Conservation (phyloP, 92 coral and sea anemone species). For the Phenganax subtilis region DNA sequence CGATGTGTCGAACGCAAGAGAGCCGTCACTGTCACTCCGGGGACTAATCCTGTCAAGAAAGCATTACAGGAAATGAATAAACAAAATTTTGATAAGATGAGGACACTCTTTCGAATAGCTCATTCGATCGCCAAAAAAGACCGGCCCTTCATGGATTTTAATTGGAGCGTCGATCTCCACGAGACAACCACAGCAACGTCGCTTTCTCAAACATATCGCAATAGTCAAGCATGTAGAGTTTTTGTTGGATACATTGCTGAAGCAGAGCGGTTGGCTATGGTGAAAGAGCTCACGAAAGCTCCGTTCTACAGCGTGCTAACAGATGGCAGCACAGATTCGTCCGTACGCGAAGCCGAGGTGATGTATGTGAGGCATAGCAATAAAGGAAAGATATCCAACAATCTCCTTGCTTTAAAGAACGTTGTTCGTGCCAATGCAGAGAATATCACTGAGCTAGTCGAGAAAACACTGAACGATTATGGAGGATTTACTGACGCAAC, state of each 20-base stretch:
- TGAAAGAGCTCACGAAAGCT: neutral
- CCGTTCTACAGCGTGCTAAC: constrained; percentile 17
- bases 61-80: constrained; percentile 23
- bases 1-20: constrained; percentile 20
- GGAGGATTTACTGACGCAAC: constrained; percentile 1
- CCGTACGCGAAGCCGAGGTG: constrained; percentile 49
- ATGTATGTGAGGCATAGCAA: constrained; percentile 40
- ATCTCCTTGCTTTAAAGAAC: neutral
- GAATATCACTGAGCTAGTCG: neutral
- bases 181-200: constrained; percentile 13
- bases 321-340: constrained; percentile 46
- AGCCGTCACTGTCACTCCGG: constrained; percentile 25
- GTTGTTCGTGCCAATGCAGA: neutral
- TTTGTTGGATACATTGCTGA: constrained; percentile 31
- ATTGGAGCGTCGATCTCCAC: constrained; percentile 34
- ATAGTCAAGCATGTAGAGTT: constrained; percentile 14
- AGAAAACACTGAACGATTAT: neutral
- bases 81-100: constrained; percentile 31
- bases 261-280: constrained; percentile 24
- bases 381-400: constrained; percentile 30
- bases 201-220: constrained; percentile 25
- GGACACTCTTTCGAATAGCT: constrained; percentile 21
- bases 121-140: constrained; percentile 27
- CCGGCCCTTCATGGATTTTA: constrained; percentile 20
- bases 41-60: constrained; percentile 27